Conservation (phyloP, 2,797 vertebrate genomes). For the Fistularia commersonii region DNA sequence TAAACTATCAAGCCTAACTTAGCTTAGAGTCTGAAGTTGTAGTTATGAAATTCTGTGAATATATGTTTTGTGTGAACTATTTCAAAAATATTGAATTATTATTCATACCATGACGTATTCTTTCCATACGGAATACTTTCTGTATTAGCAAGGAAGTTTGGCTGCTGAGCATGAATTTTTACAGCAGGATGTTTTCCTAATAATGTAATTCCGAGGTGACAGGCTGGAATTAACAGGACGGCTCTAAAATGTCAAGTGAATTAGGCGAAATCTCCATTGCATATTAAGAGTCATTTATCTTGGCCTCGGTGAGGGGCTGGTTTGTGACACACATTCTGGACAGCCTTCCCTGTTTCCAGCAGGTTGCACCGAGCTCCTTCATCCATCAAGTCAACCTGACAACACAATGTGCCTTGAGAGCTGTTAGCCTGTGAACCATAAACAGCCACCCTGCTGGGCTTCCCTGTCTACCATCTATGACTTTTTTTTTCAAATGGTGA, state of each 20-base stretch:
- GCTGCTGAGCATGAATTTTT: no score
- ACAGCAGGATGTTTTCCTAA: slow-evolving; percentile 26
- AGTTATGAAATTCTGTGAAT: no score
- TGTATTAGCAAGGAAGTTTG: slow-evolving; percentile 9
- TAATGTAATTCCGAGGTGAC: slow-evolving; percentile 37
- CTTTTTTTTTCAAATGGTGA: slow-evolving; percentile 25
- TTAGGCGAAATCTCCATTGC: slow-evolving; percentile 56
- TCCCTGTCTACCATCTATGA: slow-evolving; percentile 16
- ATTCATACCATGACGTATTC: no score
- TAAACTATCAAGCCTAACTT: no score
- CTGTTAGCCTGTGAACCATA: slow-evolving; percentile 38
- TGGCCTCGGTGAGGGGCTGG: slow-evolving; percentile 8
- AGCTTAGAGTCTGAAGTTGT: no score
- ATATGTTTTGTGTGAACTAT: no score
- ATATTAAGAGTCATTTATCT: slow-evolving; percentile 62
- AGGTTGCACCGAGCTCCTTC: slow-evolving; percentile 27
- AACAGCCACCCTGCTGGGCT: slow-evolving; percentile 8
- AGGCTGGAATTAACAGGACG: slow-evolving; percentile 46
- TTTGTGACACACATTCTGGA: slow-evolving; percentile 26
- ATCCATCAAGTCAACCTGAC: slow-evolving; percentile 58
- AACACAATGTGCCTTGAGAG: slow-evolving; percentile 18
- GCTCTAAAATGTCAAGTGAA: slow-evolving; percentile 66
- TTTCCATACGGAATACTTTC: background rate
- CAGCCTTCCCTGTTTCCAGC: slow-evolving; percentile 9
- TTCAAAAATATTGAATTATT: no score